Percentiles rank a stretch among this genome's conserved stretches.
Evolutionary conservation across 2,888 invertebrate species (phyloP).

Genomic region (Drepanosiphum platanoidis): DNA sequence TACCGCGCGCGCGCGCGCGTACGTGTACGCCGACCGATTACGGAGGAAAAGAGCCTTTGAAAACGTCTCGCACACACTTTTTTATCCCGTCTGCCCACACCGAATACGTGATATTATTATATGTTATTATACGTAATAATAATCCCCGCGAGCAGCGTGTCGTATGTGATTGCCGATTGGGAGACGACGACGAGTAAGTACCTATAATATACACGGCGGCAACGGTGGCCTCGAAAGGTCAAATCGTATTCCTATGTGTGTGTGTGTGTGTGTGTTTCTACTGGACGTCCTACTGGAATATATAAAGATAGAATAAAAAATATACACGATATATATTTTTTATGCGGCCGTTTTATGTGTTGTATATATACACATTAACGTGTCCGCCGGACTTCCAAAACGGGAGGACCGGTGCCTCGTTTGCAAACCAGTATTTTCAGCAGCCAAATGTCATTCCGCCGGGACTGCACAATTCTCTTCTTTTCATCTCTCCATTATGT

Average conservation of each 20-base stretch:
- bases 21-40: background rate
- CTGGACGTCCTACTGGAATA: slow-evolving; percentile 47
- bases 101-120: too few relatives aligned
- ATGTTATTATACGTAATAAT: background rate
- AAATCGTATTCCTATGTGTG: background rate
- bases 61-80: background rate
- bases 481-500: slow-evolving; percentile 51
- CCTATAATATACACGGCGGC: background rate
- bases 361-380: slow-evolving; percentile 19
- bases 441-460: slow-evolving; percentile 55
- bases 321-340: slow-evolving; percentile 34
- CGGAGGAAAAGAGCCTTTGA: background rate
- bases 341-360: slow-evolving; percentile 40
- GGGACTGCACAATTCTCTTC: slow-evolving; percentile 48
- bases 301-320: slow-evolving; percentile 37
- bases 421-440: slow-evolving; percentile 60
- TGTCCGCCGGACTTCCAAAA: slow-evolving; percentile 53
- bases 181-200: background rate
- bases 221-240: slow-evolving; percentile 54
- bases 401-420: slow-evolving; percentile 56
- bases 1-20: background rate
- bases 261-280: background rate
- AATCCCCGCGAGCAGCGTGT: background rate
- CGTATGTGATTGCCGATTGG: background rate
- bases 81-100: background rate